A percentile compares a stretch with the other conserved stretches of the same genome.
These are phyloP conservation scores for Drosophila robusta DNA, from an alignment of 2,888 invertebrate species.

Conservation along the genomic window DNA sequence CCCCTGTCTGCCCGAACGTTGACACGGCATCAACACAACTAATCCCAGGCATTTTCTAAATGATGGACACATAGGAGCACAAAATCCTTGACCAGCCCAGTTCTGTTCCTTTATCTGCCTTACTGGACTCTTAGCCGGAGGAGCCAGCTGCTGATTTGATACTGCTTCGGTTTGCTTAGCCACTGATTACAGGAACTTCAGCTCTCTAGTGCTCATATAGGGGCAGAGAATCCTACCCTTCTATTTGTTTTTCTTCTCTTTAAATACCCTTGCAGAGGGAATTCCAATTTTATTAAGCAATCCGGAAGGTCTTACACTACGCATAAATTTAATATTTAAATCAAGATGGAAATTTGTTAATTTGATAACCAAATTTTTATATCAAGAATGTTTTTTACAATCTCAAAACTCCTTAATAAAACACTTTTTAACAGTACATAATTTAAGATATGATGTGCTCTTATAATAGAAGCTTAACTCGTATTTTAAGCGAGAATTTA, in stretches of 20 bases:
- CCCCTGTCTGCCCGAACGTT: slow-evolving; percentile 6
- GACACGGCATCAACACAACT: slow-evolving; percentile 58
- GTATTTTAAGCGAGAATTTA: no score
- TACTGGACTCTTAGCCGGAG: slow-evolving; percentile 1
- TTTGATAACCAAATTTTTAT: no score
- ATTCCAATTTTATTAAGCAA: background rate
- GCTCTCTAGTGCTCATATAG: background rate
- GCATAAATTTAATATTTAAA: background rate
- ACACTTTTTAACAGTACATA: no score
- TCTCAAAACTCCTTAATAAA: no score
- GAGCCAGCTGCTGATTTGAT: slow-evolving; percentile 11
- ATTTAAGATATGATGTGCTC: no score
- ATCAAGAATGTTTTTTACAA: no score
- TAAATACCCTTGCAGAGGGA: background rate
- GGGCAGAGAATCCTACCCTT: background rate
- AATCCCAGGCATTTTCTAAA: slow-evolving; percentile 63
- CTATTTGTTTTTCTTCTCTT: background rate
- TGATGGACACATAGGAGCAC: slow-evolving; percentile 57
- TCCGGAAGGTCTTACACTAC: background rate
- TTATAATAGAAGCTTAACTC: no score
- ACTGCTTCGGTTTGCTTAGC: slow-evolving; percentile 18
- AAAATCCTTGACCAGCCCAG: slow-evolving; percentile 21
- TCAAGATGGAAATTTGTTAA: no score
- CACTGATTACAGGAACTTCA: slow-evolving; percentile 31
- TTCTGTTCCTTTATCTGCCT: background rate